Evolutionary conservation across 1,140 invertebrate genomes (phyloP), one percentile per base, ranked within the genome.

Genomic region (Lepidotrigona ventralis): DNA sequence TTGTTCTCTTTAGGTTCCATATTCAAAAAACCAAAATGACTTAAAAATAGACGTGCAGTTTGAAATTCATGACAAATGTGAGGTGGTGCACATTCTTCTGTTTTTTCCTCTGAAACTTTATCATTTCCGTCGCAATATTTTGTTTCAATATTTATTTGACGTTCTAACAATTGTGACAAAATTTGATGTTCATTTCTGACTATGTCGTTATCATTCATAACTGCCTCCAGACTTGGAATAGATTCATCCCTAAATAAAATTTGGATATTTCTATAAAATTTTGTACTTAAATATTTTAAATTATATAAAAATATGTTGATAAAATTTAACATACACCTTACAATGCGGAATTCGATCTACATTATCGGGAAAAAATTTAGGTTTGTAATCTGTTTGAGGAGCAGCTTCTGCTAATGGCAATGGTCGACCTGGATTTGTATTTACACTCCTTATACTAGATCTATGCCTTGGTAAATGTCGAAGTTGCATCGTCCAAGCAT

Each of bases 401-500:
- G 95, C 95, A 8, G 96, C 93, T 90, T 98, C 97, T 82, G 96
- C 95, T 93, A 97, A 95, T 0, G 97, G 97, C 29, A 98, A 93
- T 2, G 98, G 97, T 74, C 97, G 94, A 14, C 97, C 97, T 1
- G 97, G 97, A 93, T 97, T 97, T 15, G 95, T 92, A 71, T 96
- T 95, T 81, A 96, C 95, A 83, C 96, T 96, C 90, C 96, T 96
- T 2, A 95, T 95, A 23, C 96, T 96, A 1, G 96, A 96, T 92
- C 97, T 96, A 90, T 97, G 96, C 71, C 97, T 95, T 6, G 98
- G 97, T 79, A 98, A 93, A 93, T 98, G 97, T 26, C 98, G 94
- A 63, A 98, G 94, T 90, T 98, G 97, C 96, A 99, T 96, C 0
- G 97, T 98, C 98, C 98, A 99, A 14, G 98, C 98, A 94, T 98